phyloP scores from a whole-genome alignment of 1,140 invertebrate genomes.

The Andrena cerasifolii region DNA sequence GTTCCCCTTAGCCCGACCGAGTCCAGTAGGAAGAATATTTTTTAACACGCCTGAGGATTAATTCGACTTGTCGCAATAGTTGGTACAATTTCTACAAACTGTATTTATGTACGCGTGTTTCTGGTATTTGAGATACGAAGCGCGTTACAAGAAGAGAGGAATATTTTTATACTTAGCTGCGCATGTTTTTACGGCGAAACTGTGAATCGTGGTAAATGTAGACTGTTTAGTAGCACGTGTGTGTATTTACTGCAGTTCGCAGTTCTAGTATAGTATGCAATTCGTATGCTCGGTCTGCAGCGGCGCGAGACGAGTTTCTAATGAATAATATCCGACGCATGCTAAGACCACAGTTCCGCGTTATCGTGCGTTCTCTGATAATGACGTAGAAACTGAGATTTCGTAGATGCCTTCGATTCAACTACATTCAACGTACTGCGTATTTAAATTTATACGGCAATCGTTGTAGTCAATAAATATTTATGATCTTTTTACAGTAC shows the following conservation, averaged over 20 bases:
- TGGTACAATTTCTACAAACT: slow-evolving; percentile 6
- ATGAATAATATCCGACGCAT: background rate
- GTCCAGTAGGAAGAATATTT: slow-evolving; percentile 65
- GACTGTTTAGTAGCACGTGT: too few species aligned
- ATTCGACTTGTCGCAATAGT: slow-evolving; percentile 1
- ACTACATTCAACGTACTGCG: background rate
- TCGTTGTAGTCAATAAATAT: slow-evolving; percentile 48
- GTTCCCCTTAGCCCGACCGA: slow-evolving; percentile 55
- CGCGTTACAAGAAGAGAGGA: background rate
- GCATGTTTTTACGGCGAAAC: background rate
- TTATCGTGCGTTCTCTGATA: background rate
- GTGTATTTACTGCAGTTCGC: too few species aligned
- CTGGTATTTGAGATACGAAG: background rate
- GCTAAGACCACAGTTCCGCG: background rate
- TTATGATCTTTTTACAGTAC: slow-evolving; percentile 59
- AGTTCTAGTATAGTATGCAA: too few species aligned
- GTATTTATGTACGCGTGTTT: background rate
- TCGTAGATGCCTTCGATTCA: slow-evolving; percentile 12
- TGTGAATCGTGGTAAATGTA: too few species aligned
- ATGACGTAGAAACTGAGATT: background rate
- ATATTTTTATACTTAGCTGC: background rate
- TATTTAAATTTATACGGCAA: background rate
- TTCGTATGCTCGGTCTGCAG: background rate
- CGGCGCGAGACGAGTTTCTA: background rate
- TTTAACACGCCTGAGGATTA: slow-evolving; percentile 35